These are phyloP conservation scores for Saguinus midas DNA, from an alignment of 2,113 vertebrate species.

Conservation along the genomic window DNA sequence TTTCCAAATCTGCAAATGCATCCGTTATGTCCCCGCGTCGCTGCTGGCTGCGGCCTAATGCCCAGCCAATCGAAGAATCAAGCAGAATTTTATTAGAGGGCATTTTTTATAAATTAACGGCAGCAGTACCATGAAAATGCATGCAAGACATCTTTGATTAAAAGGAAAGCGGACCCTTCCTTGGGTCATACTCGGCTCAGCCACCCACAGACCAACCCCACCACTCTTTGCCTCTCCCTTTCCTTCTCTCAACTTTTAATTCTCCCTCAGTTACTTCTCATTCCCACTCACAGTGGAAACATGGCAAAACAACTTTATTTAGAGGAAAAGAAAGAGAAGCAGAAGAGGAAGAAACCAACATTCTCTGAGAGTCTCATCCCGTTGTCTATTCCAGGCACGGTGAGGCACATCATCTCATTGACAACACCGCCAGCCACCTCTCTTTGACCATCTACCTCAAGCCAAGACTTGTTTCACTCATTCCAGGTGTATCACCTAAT, in stretches of 20 bases:
- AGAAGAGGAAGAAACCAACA: not conserved
- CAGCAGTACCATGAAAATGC: conserved; percentile 60
- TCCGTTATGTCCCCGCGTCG: conserved; percentile 86
- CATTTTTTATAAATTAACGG: conserved; percentile 81
- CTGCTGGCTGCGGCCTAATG: conserved; percentile 82
- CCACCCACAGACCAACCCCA: not conserved
- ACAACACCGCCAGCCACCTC: not conserved
- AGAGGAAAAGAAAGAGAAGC: not conserved
- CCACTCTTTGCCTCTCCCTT: not conserved
- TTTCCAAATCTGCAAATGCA: conserved; percentile 89
- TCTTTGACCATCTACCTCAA: not conserved
- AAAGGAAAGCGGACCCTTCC: conserved; percentile 52
- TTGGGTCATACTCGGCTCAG: not conserved
- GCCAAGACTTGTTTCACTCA: not conserved
- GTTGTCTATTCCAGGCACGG: not conserved
- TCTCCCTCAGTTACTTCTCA: not conserved
- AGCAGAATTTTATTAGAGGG: conserved; percentile 80
- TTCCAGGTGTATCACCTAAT: not conserved
- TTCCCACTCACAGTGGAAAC: not conserved
- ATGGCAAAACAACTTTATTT: not conserved
- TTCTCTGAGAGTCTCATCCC: not conserved
- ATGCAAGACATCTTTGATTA: conserved; percentile 44
- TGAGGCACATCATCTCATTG: not conserved
- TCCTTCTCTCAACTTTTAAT: conserved; percentile 1
- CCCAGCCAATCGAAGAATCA: conserved; percentile 78